Base-by-base conservation (phyloP, 1,140 invertebrate species). In the Protaetia brevitarsis region DNA sequence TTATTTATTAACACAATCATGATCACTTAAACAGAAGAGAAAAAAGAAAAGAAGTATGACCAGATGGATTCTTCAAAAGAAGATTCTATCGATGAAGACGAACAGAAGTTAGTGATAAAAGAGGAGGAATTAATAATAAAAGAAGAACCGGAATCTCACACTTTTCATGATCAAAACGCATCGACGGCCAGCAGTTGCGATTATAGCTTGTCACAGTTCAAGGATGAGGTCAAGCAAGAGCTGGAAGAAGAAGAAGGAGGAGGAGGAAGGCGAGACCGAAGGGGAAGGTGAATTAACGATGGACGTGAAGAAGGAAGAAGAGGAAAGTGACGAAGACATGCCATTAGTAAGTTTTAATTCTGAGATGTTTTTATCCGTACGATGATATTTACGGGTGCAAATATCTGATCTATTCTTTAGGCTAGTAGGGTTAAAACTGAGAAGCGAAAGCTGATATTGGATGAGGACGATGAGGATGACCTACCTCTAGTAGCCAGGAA, bases 251-350 rank as follows among this genome's bases (percentile, higher is more conserved):
- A 64, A 23, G 62, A 68, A 13, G 65, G 45, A 34, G 62, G 75
- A 81, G 68, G 79, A 83, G 41, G 72, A 72, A 58, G 57, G 66
- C 3, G 71, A 68, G 29, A 60, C 64, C 6, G 67, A 63, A 8
- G 65, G 68, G 19, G 66, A 58, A 29, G 63, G 75, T 10, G 67
- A 71, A 57, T 78, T 82, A 63, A 81, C 82, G 26, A 79, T 82
- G 64, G 21, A 61, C 21, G 58, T 58, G 10, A 56, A 66, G 34
- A 68, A 80, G 28, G 73, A 71, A 37, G 68, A 66, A 73, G 82
- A 83, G 62, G 82, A 87, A 8, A 86, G 85, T 71, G 89, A 92
- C 69, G 91, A 94, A 78, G 91, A 94, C 80, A 77, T 87, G 51
- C 92, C 92, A 66, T 79, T 92, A 82, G 89, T 92, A 82, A 78